phyloP scores from a whole-genome alignment of 1,140 invertebrate genomes.

The Lucilia sericata region DNA sequence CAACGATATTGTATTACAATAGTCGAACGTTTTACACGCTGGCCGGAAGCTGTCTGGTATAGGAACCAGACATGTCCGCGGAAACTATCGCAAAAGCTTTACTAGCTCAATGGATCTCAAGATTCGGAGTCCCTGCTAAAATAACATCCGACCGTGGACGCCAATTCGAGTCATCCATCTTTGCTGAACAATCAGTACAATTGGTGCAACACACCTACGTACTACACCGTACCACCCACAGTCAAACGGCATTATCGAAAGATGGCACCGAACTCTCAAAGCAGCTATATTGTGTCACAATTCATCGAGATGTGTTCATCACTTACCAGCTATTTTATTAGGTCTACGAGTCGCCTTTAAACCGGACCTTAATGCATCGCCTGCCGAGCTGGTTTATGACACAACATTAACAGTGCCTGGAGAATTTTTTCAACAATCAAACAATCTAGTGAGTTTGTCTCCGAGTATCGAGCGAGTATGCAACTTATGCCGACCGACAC shows the following conservation, averaged over 20 bases:
- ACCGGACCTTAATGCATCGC: background rate
- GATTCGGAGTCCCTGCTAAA: conserved; percentile 55
- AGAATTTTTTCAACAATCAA: background rate
- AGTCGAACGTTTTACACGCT: conserved; percentile 29
- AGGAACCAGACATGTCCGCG: conserved; percentile 54
- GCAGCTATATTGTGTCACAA: no score
- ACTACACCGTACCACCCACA: background rate
- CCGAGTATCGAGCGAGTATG: background rate
- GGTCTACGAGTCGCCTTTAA: background rate
- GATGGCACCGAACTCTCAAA: conserved; percentile 6
- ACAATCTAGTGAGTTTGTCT: background rate
- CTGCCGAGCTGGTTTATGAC: background rate
- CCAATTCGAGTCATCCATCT: conserved; percentile 59
- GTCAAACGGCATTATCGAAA: conserved; percentile 32
- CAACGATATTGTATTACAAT: conserved; percentile 20
- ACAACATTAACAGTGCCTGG: background rate
- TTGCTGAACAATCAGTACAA: conserved; percentile 39
- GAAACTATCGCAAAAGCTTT: conserved; percentile 52
- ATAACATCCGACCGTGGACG: no score
- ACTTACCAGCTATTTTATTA: background rate
- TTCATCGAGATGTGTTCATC: background rate
- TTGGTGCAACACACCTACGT: conserved; percentile 47
- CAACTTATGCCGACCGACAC: background rate
- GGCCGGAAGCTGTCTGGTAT: conserved; percentile 51
- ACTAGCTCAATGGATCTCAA: conserved; percentile 58